Evolutionary conservation across 2,888 invertebrate genomes (phyloP).

Genomic region (Hemicrepidius hirtus): DNA sequence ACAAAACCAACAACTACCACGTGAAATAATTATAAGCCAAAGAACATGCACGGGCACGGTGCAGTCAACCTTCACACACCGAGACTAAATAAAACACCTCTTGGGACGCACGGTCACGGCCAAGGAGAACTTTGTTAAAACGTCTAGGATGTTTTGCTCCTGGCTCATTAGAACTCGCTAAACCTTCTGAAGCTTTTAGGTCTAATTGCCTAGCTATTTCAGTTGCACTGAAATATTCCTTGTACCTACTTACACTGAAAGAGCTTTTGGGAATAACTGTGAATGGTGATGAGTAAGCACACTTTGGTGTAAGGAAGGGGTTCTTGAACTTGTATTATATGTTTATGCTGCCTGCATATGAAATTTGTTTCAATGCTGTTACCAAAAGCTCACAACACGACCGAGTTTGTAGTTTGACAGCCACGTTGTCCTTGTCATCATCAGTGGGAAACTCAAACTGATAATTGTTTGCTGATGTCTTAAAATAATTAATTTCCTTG

Average conservation of each 20-base stretch:
- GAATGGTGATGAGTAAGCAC: no score
- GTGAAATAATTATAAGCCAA: constrained; percentile 17
- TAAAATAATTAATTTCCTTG: no score
- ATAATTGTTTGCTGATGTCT: no score
- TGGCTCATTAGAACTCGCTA: constrained; percentile 35
- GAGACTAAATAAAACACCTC: constrained; percentile 47
- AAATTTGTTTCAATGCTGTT: no score
- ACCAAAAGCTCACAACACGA: no score
- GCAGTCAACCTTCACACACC: constrained; percentile 30
- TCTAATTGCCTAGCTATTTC: constrained; percentile 24
- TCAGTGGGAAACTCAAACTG: no score
- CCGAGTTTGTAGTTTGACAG: no score
- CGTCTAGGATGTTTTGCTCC: constrained; percentile 30
- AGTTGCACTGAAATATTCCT: constrained; percentile 5
- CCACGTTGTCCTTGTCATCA: no score
- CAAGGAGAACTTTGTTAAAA: constrained; percentile 40
- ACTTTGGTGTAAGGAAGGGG: no score
- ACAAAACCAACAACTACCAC: neutral
- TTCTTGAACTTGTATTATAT: no score
- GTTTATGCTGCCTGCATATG: no score
- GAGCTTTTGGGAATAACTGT: constrained; percentile 3
- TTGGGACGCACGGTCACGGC: constrained; percentile 41
- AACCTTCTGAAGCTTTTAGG: constrained; percentile 30
- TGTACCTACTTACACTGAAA: neutral
- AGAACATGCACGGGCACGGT: constrained; percentile 30